Conservation (phyloP, 2,797 vertebrate genomes). For the Paratrypauchen microcephalus region DNA sequence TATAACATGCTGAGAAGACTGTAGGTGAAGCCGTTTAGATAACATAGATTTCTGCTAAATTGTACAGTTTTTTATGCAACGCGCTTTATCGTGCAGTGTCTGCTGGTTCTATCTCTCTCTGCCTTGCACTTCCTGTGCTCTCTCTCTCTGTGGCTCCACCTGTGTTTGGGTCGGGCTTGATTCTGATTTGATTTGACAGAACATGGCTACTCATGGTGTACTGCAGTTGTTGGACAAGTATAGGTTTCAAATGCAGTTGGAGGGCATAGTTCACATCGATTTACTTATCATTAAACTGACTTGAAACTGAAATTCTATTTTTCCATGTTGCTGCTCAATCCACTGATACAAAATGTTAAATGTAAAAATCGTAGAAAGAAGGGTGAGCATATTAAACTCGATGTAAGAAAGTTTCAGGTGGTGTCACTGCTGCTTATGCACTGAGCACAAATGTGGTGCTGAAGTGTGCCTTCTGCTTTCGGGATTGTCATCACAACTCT, state of each 20-base stretch:
- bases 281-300: conserved; percentile 26
- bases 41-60: not conserved
- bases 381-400: not conserved
- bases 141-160: conserved; percentile 45
- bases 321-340: conserved; percentile 22
- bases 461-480: conserved; percentile 42
- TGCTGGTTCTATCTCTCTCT: not conserved
- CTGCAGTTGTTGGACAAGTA: conserved; percentile 66
- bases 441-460: conserved; percentile 42
- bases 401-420: conserved; percentile 15
- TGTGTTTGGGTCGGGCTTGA: conserved; percentile 61
- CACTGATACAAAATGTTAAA: not conserved
- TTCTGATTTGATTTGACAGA: conserved; percentile 68
- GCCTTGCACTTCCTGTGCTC: conserved; percentile 3
- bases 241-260: conserved; percentile 62
- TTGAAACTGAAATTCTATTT: conserved; percentile 33
- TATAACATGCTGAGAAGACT: conserved; percentile 3
- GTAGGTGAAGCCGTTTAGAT: conserved; percentile 7
- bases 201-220: conserved; percentile 68
- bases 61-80: not conserved
- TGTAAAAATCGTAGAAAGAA: conserved; percentile 4
- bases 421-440: conserved; percentile 31
- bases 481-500: conserved; percentile 55
- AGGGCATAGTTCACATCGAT: conserved; percentile 64
- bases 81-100: not conserved